Evolutionary conservation across 2,888 invertebrate genomes (phyloP).

Genomic region (Leptinotarsa haldemani): DNA sequence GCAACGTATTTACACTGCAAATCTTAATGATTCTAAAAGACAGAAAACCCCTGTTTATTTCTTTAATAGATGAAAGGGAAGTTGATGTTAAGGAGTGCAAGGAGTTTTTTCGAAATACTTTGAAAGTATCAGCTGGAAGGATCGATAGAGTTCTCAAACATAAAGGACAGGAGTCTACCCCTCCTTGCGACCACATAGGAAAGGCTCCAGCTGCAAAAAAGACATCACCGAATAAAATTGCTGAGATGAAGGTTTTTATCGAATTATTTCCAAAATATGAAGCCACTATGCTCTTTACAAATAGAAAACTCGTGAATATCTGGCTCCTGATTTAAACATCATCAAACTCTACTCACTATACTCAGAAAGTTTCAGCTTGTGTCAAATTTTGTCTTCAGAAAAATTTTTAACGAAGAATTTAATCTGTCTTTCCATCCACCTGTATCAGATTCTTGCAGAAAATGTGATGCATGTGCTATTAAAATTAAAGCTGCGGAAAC

Average conservation of each 20-base stretch:
- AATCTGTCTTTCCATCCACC: too few species aligned
- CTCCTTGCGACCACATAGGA: too few species aligned
- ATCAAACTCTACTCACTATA: slow-evolving; percentile 5
- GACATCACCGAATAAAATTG: too few species aligned
- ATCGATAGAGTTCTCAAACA: slow-evolving; percentile 3
- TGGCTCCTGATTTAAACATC: slow-evolving; percentile 8
- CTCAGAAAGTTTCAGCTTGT: not conserved
- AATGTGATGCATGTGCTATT: slow-evolving; percentile 1
- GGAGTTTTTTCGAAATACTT: too few species aligned
- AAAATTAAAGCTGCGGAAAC: not conserved
- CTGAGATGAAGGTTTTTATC: too few species aligned
- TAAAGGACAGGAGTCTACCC: not conserved
- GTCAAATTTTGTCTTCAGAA: too few species aligned
- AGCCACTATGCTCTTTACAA: slow-evolving; percentile 9
- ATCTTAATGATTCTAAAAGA: too few species aligned
- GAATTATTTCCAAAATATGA: not conserved
- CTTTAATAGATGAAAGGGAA: not conserved
- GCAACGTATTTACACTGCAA: too few species aligned
- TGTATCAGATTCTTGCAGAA: too few species aligned
- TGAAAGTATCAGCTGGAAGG: not conserved
- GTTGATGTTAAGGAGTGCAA: not conserved
- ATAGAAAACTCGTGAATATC: not conserved
- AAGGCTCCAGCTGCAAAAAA: too few species aligned
- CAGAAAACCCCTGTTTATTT: too few species aligned
- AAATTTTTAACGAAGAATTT: too few species aligned